Evolutionary conservation across 2,797 vertebrate genomes (phyloP).

Genomic region (Morelia viridis): DNA sequence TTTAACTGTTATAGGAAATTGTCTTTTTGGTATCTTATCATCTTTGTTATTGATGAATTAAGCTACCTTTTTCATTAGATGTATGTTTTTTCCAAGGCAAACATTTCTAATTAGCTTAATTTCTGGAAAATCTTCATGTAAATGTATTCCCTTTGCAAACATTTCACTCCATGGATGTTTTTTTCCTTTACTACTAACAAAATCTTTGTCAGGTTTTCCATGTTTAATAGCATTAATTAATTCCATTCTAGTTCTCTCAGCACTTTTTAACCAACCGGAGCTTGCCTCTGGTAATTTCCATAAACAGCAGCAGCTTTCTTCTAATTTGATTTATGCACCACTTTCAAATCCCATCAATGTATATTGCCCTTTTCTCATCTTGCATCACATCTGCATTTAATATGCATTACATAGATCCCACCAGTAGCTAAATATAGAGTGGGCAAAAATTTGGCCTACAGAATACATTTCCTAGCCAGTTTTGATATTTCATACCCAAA

Average conservation of each 20-base stretch:
- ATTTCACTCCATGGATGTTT: not conserved
- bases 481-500: no score
- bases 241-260: slow-evolving; percentile 1
- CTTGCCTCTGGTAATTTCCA: not conserved
- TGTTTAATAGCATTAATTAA: slow-evolving; percentile 20
- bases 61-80: not conserved
- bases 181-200: not conserved
- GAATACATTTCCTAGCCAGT: no score
- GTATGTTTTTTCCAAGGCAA: not conserved
- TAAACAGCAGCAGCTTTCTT: slow-evolving; percentile 19
- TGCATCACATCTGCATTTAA: not conserved
- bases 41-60: not conserved
- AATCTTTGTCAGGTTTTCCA: slow-evolving; percentile 5
- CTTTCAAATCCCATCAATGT: slow-evolving; percentile 1
- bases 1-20: not conserved
- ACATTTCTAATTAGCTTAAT: not conserved
- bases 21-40: no score
- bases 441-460: no score
- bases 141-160: not conserved
- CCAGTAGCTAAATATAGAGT: no score
- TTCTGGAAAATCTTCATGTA: not conserved
- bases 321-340: slow-evolving; percentile 8
- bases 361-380: not conserved
- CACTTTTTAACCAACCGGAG: not conserved
- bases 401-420: not conserved